Base-by-base conservation (phyloP, 2,888 invertebrate genomes). In the Malacosoma neustria region DNA sequence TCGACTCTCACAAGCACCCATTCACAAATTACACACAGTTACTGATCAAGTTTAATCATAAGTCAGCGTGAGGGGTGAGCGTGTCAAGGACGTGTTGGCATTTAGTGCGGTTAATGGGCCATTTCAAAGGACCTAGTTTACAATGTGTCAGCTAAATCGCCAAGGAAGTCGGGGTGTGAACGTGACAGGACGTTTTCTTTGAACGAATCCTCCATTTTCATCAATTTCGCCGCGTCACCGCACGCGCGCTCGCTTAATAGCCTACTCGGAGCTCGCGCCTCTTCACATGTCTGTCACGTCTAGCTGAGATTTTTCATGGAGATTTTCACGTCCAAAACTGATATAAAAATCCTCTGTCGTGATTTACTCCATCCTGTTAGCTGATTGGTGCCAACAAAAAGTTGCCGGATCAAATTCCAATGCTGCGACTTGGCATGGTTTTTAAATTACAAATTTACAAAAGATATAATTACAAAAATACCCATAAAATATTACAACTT, bases 241-340 rank as follows among this genome's bases (percentile, higher is more conserved):
- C 65, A 61, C 64, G 59, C 62, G 54, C 59, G 57, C 51, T 43
- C 43, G 46, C 54, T 54, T 66, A 61, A 67, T 62, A 56, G 60
- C 55, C 51, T 49, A 54, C 61, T 59, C 53, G 42, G 48, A 41
- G 43, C 52, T 47, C 52, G 45, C 41, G 42, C 52, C 53, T 52
- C 63, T 70, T 65, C 64, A 65, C 61, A 66, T 61, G 64, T 63
- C 57, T 58, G 55, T 61, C 72, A 67, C 68, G 72, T 67, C 49
- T 46, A 51, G 42, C 49, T 47, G 41, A 65, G 61, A 73, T 72
- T 72, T 69, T 72, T 69, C 66, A 68, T 64, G 51, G 56, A 56
- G 64, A 66, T 62, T 69, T 67, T 57, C 53, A 47, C 57, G 52
- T 68, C 61, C 54, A 48, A 57, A 66, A 69, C 61, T 69, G 59